Evolutionary conservation across 2,797 vertebrate species (phyloP).

Genomic region (Lemur catta): DNA sequence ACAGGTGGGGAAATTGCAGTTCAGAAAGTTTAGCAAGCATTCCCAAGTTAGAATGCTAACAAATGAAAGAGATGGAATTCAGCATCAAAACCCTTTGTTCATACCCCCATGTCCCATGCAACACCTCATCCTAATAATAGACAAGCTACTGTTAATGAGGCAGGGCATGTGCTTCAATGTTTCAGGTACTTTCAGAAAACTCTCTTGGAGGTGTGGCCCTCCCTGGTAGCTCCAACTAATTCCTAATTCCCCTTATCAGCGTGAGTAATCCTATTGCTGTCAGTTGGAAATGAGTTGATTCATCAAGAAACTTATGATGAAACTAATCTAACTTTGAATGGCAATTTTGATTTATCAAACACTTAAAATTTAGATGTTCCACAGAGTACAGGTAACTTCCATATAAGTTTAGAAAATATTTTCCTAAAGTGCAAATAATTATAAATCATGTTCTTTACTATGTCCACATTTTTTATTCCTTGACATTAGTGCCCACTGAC

Average conservation of each 20-base stretch:
- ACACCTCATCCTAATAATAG: neutral
- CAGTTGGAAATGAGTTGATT: neutral
- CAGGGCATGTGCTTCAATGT: neutral
- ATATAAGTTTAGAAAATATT: neutral
- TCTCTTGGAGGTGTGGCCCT: neutral
- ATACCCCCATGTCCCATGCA: too few relatives aligned
- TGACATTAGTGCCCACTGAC: neutral
- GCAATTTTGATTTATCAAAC: neutral
- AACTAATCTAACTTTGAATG: neutral
- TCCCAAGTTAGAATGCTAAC: neutral
- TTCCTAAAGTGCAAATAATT: neutral
- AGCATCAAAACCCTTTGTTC: neutral
- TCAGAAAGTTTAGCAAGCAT: neutral
- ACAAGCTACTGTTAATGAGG: neutral
- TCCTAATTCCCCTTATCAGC: neutral
- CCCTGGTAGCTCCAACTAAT: neutral
- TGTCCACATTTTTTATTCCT: neutral
- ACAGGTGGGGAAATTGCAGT: neutral
- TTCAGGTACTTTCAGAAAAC: neutral
- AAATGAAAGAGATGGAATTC: neutral
- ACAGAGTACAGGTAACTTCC: neutral
- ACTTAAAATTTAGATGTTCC: neutral
- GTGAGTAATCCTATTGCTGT: neutral
- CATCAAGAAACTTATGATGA: neutral
- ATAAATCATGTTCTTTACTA: neutral